phyloP scores from a whole-genome alignment of 1,140 invertebrate genomes.

The Drosophila equinoxialis region DNA sequence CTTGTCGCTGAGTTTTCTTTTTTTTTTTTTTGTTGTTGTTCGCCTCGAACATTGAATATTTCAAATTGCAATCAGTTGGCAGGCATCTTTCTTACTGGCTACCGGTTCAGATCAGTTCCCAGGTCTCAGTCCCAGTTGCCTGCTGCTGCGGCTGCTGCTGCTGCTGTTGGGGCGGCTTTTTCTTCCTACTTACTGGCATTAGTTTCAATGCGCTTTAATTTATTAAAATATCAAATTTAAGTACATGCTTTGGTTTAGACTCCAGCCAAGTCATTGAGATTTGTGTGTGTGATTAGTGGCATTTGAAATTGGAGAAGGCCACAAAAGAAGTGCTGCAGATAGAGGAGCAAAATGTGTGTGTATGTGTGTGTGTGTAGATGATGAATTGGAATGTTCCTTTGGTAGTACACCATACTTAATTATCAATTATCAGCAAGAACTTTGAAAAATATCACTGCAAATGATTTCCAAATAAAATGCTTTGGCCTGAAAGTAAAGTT shows the following conservation, averaged over 20 bases:
- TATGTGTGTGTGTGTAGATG: conserved; percentile 5
- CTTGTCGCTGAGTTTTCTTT: conserved; percentile 64
- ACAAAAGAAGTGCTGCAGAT: conserved; percentile 21
- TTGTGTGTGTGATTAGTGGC: conserved; percentile 53
- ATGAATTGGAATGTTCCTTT: background rate
- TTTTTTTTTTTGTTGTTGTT: conserved; percentile 35
- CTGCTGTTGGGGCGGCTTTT: conserved; percentile 25
- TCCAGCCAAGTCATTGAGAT: conserved; percentile 46
- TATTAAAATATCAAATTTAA: conserved; percentile 81
- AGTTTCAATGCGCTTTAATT: conserved; percentile 72
- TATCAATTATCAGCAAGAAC: conserved; percentile 1
- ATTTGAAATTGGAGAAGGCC: conserved; percentile 50
- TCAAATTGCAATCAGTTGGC: conserved; percentile 82
- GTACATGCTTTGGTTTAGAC: conserved; percentile 56
- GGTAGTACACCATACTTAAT: background rate
- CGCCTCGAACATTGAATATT: conserved; percentile 72
- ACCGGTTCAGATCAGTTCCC: conserved; percentile 28
- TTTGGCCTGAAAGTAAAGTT: too few species aligned
- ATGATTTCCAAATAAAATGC: too few species aligned
- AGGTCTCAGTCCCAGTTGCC: conserved; percentile 1
- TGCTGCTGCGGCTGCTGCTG: background rate
- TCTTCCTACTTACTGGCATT: conserved; percentile 53
- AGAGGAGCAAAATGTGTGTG: conserved; percentile 29
- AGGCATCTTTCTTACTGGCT: conserved; percentile 62
- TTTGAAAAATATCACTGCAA: background rate